Percentiles rank a stretch among this genome's conserved stretches.
phyloP scores from a whole-genome alignment of 1,140 invertebrate genomes.

The Sitobion miscanthi region DNA sequence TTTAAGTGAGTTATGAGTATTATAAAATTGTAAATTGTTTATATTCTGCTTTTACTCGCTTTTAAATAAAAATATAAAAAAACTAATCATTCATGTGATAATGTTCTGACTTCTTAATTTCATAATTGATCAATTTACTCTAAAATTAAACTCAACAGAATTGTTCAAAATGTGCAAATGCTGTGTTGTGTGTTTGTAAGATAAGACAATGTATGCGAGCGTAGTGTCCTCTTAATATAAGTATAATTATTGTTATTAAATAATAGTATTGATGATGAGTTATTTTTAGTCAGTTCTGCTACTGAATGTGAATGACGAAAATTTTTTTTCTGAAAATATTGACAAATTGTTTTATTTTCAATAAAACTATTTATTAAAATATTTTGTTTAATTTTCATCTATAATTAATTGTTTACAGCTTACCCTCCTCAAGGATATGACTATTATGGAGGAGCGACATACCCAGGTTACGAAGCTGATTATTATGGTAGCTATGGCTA shows the following conservation, averaged over 20 bases:
- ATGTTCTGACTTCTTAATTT: no score
- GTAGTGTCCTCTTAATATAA: neutral
- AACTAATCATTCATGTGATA: no score
- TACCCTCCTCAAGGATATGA: conserved; percentile 54
- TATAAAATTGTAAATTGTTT: no score
- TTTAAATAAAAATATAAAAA: no score
- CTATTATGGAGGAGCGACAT: conserved; percentile 48
- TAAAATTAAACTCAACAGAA: no score
- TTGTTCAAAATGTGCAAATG: no score
- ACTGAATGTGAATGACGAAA: conserved; percentile 9
- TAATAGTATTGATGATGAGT: neutral
- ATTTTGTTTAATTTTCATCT: neutral
- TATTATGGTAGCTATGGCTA: conserved; percentile 52
- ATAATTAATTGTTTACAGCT: conserved; percentile 23
- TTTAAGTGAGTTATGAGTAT: no score
- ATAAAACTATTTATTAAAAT: neutral
- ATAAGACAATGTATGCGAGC: no score
- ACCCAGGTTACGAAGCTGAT: conserved; percentile 51
- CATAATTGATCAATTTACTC: no score
- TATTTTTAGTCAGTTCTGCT: conserved; percentile 3
- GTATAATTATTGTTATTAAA: neutral
- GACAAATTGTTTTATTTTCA: no score
- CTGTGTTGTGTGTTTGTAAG: no score
- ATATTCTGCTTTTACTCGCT: no score
- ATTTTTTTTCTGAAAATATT: neutral